Evolutionary conservation across 2,113 vertebrate species (phyloP), one percentile per base, ranked within the genome.

Genomic region (Notechis scutatus): DNA sequence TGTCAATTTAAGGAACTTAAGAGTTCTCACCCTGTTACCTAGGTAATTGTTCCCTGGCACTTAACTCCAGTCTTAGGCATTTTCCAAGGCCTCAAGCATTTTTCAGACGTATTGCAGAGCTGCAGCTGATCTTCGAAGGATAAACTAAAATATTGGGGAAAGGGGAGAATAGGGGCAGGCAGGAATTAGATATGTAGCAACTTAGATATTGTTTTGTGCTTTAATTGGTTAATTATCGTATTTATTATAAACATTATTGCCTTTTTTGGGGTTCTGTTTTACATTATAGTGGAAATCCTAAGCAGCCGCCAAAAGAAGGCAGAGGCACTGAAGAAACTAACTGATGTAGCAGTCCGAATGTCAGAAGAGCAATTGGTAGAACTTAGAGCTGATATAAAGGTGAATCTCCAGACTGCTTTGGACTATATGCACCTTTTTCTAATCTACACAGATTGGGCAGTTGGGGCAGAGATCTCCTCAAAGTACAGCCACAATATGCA

Each of bases 371-470:
- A 99, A 95, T 91, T 99, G 97, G 96, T 97, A 0, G 99, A 99
- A 95, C 98, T 99, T 26, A 97, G 99, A 87, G 99, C 99, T 0
- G 99, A 99, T 95, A 99, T 99, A 85, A 99, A 99, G 98, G 98
- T 98, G 95, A 94, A 85, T 23, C 42, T 6, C 59, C 57, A 29
- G 85, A 39, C 42, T 61, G 39, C 15, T 87, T 55, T 24, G 6
- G 34, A n/a, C 23, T 81, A 29, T 29, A 1, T 52, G 5, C 52
- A 15, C 15, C 12, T 26, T 5, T 1, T 59, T 50, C 8, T 47
- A 29, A 86, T n/a, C 1, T 4, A 15, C 42, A 24, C 23, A 47
- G 92, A 88, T 9, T 50, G 24, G 55, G 8, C 23, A 54, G 50
- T 11, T 85, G 89, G 47, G n/a, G 42, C 39, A 45, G 26, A 57